phyloP scores from a whole-genome alignment of 2,797 vertebrate genomes.

The Lepus townsendii region DNA sequence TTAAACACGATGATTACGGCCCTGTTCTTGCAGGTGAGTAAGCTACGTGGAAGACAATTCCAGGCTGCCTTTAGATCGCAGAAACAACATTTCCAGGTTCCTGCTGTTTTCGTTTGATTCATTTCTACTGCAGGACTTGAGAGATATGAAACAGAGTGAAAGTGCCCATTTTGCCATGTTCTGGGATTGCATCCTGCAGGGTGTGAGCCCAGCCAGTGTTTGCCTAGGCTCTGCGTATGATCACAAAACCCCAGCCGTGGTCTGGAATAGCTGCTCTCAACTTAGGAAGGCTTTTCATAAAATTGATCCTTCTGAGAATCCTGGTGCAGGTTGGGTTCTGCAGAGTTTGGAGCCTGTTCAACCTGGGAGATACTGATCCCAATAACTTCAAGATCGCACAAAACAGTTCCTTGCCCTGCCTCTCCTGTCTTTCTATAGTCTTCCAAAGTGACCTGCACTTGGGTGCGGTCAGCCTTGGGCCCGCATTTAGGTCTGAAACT shows the following conservation, averaged over 20 bases:
- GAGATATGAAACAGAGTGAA: not conserved
- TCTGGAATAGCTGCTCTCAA: not conserved
- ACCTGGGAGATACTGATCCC: not conserved
- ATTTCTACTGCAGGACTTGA: not conserved
- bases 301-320: not conserved
- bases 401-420: not conserved
- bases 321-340: not conserved
- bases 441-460: not conserved
- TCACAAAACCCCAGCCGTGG: not conserved
- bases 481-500: not conserved
- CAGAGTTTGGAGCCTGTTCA: not conserved
- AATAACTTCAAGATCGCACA: not conserved
- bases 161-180: not conserved
- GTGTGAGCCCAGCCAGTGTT: not conserved
- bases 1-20: not conserved
- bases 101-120: not conserved
- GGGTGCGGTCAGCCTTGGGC: not conserved
- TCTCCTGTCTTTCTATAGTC: not conserved
- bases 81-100: constrained; percentile 2
- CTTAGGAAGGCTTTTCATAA: not conserved
- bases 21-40: not conserved
- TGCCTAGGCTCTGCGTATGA: not conserved
- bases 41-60: not conserved
- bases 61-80: not conserved
- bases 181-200: not conserved